Base-by-base conservation (phyloP, 2,113 vertebrate genomes). In the Carassius carassius region DNA sequence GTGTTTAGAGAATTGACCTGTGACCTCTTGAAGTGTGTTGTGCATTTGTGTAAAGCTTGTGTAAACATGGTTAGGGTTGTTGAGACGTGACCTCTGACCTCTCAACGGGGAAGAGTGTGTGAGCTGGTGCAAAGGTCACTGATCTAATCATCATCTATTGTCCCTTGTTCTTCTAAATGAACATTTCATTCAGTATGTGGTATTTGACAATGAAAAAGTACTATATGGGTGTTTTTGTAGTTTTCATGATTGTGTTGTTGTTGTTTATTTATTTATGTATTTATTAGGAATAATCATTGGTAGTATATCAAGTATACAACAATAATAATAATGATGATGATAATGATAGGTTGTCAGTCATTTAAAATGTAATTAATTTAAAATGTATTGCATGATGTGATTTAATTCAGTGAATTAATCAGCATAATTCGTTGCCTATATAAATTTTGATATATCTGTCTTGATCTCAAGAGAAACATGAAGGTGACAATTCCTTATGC, bases 101-200 rank as follows among this genome's bases (percentile, higher is more conserved):
- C 60, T 86, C 11, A 96, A 96, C 92, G 92, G 97, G 41, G 96
- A 96, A 97, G 92, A 97, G 96, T 58, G 96, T 97, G 77, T 97
- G 97, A 90, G 97, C 96, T 37, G 96, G 98, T 89, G 96, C 76
- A 78, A 17, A 81, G 83, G 78, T 69, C 51, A 78, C 17, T 56
- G 65, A 49, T 84, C 49, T 84, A 60, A 49, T 84, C 67, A 25
- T 41, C 63, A 60, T 70, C 65, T 79, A 37, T 49, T 81, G 23
- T 21, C 16, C 62, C 14, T 65, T 80, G 8, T 47, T 79, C 60
- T 25, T 25, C 14, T 44, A 41, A 41, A 41, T 41, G 1, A 41
- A 41, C 8, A 14, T 16, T 62, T 25, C 5, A 47, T 73, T 73
- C 6, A 1, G 37, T 70, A 70, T 73, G 37, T 73, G 37, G 21